These are phyloP conservation scores for Gambusia yucatana DNA, from an alignment of 2,797 vertebrate species.

Conservation along the genomic window DNA sequence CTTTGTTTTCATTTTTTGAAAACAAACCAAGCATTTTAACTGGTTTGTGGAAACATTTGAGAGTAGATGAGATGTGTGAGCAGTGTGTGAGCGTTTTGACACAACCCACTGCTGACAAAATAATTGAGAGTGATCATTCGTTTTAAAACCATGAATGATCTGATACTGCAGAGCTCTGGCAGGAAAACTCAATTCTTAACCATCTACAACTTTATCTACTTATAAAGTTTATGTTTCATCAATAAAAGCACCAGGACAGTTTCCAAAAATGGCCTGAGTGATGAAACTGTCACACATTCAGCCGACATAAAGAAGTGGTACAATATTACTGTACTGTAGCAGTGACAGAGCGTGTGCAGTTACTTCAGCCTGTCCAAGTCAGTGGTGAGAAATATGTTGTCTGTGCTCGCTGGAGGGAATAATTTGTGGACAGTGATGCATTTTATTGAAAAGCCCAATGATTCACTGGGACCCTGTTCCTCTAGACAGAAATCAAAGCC, in stretches of 20 bases:
- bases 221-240: neutral
- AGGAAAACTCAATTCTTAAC: neutral
- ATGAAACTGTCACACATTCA: neutral
- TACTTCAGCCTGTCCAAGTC: constrained; percentile 21
- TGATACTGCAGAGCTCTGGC: neutral
- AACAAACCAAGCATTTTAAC: neutral
- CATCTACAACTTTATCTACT: neutral
- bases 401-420: constrained; percentile 36
- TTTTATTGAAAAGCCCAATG: constrained; percentile 63
- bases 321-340: neutral
- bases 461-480: constrained; percentile 66
- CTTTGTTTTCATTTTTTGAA: neutral
- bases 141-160: neutral
- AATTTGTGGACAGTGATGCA: constrained; percentile 45
- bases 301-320: neutral
- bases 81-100: neutral
- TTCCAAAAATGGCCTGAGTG: neutral
- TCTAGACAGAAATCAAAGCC: constrained; percentile 64
- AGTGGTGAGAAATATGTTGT: constrained; percentile 57
- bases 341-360: neutral
- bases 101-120: neutral
- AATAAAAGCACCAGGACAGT: constrained; percentile 1
- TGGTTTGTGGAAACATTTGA: neutral
- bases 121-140: neutral
- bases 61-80: neutral